These are phyloP conservation scores for Streptopelia turtur DNA, from an alignment of 2,797 vertebrate genomes.

Conservation along the genomic window DNA sequence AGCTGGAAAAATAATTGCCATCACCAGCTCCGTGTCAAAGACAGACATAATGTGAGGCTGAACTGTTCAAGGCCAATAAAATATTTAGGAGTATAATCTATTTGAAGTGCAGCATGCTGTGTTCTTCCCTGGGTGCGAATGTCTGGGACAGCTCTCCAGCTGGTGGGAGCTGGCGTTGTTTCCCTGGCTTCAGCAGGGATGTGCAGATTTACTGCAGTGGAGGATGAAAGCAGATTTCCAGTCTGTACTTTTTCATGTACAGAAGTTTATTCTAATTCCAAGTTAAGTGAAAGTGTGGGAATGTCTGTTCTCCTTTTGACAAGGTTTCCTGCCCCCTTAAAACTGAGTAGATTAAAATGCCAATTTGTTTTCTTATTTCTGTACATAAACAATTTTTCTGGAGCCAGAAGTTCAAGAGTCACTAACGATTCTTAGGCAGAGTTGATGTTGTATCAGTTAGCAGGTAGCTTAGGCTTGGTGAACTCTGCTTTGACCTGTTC, in stretches of 20 bases:
- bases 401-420: neutral
- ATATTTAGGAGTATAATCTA: neutral
- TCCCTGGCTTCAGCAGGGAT: neutral
- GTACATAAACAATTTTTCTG: neutral
- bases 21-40: neutral
- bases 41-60: neutral
- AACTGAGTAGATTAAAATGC: neutral
- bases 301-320: neutral
- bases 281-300: neutral
- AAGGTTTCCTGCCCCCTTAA: neutral
- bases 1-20: neutral
- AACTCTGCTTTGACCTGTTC: neutral
- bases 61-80: neutral
- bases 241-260: neutral
- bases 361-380: neutral
- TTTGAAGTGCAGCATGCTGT: neutral
- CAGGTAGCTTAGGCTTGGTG: neutral
- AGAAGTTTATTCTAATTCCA: neutral
- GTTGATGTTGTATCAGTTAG: neutral
- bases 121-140: neutral
- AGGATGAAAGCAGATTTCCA: neutral
- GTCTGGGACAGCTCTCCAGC: slow-evolving; percentile 53
- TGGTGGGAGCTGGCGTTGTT: neutral
- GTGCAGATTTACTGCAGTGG: slow-evolving; percentile 24
- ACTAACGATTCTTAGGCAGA: neutral